Evolutionary conservation across 2,888 invertebrate species (phyloP).

Genomic region (Synergus laeviventris): DNA sequence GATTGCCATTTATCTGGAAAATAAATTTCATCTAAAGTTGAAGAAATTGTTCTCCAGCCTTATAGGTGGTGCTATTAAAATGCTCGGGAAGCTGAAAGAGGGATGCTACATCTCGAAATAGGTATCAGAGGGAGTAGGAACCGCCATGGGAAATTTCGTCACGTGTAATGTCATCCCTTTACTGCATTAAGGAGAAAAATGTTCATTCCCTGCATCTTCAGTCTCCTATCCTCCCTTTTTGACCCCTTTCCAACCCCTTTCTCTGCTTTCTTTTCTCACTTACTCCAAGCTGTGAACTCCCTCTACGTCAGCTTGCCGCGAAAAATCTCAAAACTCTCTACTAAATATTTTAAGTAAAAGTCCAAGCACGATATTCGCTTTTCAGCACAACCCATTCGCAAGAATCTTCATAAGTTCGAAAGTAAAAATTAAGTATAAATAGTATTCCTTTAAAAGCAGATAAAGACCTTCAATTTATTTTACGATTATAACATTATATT

Average conservation of each 20-base stretch:
- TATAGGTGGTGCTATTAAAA: slow-evolving; percentile 1
- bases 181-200: slow-evolving; percentile 38
- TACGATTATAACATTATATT: background rate
- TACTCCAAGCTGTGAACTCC: slow-evolving; percentile 23
- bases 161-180: slow-evolving; percentile 38
- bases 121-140: slow-evolving; percentile 31
- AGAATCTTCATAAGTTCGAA: background rate
- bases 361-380: background rate
- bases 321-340: slow-evolving; percentile 9
- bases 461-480: no score
- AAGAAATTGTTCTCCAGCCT: background rate
- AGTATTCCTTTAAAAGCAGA: background rate
- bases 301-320: slow-evolving; percentile 21
- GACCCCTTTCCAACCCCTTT: background rate
- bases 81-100: background rate
- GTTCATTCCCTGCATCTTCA: slow-evolving; percentile 18
- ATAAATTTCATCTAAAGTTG: slow-evolving; percentile 10
- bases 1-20: background rate
- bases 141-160: slow-evolving; percentile 40
- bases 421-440: background rate
- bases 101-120: slow-evolving; percentile 6
- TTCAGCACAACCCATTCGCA: background rate
- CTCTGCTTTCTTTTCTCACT: background rate
- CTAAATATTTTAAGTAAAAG: background rate
- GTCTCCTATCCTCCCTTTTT: slow-evolving; percentile 16